A percentile compares a stretch with the other conserved stretches of the same genome.
These are phyloP conservation scores for Scomberomorus guttatus DNA, from an alignment of 2,797 vertebrate species.

Conservation along the genomic window DNA sequence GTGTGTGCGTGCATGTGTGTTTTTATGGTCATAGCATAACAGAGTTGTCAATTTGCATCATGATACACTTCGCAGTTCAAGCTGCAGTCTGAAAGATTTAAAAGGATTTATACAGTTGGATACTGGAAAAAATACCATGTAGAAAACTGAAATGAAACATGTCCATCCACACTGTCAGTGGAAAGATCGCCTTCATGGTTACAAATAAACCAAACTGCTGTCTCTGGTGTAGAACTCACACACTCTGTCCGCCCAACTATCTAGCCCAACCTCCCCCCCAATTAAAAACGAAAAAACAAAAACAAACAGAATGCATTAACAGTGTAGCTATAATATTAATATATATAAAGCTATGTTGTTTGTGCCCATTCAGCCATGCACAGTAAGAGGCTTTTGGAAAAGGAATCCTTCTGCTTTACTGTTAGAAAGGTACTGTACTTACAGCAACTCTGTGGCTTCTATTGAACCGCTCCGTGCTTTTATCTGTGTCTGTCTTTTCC, in stretches of 20 bases:
- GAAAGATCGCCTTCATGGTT: background rate
- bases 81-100: conserved; percentile 21
- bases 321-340: conserved; percentile 28
- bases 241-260: background rate
- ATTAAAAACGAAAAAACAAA: background rate
- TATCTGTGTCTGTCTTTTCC: conserved; percentile 23
- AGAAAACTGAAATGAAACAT: conserved; percentile 4
- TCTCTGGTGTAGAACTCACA: background rate
- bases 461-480: conserved; percentile 42
- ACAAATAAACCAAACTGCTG: background rate
- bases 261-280: background rate
- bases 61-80: conserved; percentile 13
- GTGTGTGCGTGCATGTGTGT: background rate
- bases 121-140: background rate
- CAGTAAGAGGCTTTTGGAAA: conserved; percentile 40
- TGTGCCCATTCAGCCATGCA: conserved; percentile 37
- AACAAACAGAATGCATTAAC: background rate
- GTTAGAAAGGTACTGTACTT: conserved; percentile 49
- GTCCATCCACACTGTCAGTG: background rate
- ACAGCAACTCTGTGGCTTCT: conserved; percentile 37
- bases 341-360: conserved; percentile 60
- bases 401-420: conserved; percentile 42
- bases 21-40: background rate
- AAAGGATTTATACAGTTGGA: conserved; percentile 14
- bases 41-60: background rate